Evolutionary conservation across 35 echinoderm and acorn worm species (phyloP), one percentile per base, ranked within the genome.

Genomic region (Eucidaris tribuloides): DNA sequence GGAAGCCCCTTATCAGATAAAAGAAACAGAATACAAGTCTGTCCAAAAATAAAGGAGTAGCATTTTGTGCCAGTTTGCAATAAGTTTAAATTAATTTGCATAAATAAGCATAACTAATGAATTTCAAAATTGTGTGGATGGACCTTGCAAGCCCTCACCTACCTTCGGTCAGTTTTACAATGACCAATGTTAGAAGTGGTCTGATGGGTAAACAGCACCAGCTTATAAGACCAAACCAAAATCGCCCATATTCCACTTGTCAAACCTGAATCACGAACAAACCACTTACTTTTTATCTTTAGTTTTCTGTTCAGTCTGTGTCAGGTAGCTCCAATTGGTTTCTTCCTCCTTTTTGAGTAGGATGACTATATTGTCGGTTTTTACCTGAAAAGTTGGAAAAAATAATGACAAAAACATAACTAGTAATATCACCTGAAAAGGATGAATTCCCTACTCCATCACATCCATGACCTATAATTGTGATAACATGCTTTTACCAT

Each of bases 341-440:
- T 89, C 37, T 25, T 90, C 82, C 57, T 34, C 60, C 72, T 98
- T 98, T 48, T 88, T 89, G 2, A 98, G 65, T 45, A 93, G 81
- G 5, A 98, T 56, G 11, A 98, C 84, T 43, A 98, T 15, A 55
- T 79, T 88, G 34, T 98, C 90, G 32, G 90, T 60, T 78, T 98
- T 98, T 42, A 98, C 81, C 95, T 93, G 65, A 23, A 81, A n/a
- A 62, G 23, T 5, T 19, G 84, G 45, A 58, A 4, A 79, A 84
- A 62, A 42, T n/a, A n/a, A n/a, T n/a, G n/a, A n/a, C n/a, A n/a
- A n/a, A n/a, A n/a, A n/a, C n/a, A n/a, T n/a, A n/a, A n/a, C n/a
- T n/a, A n/a, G n/a, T n/a, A n/a, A n/a, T n/a, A n/a, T n/a, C n/a
- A n/a, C n/a, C n/a, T n/a, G n/a, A n/a, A n/a, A n/a, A n/a, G n/a